These are phyloP conservation scores for Chlorops oryzae DNA, from an alignment of 1,140 invertebrate species.

Conservation along the genomic window DNA sequence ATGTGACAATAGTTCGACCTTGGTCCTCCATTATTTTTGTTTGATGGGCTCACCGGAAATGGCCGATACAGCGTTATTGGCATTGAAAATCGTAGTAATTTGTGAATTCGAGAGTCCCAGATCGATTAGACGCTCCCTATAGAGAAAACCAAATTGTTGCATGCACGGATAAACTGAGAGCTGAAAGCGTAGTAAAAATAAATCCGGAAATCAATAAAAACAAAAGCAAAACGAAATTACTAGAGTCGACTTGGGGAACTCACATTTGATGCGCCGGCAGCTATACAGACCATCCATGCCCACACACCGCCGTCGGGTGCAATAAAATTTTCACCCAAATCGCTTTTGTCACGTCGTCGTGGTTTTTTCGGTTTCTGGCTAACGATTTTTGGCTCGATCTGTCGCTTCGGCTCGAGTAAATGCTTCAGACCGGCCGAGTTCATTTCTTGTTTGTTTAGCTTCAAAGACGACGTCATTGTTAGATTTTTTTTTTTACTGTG, in stretches of 20 bases:
- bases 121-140: constrained; percentile 54
- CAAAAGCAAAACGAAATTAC: neutral
- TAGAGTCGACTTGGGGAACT: too few relatives aligned
- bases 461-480: too few relatives aligned
- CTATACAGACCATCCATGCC: constrained; percentile 45
- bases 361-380: too few relatives aligned
- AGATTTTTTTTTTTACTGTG: too few relatives aligned
- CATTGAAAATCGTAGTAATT: constrained; percentile 61
- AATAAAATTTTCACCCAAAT: constrained; percentile 40
- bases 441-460: too few relatives aligned
- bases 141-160: constrained; percentile 63
- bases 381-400: too few relatives aligned
- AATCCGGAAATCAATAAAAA: neutral
- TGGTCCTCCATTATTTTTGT: constrained; percentile 12
- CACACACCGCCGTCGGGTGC: constrained; percentile 45
- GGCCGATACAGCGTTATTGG: constrained; percentile 57
- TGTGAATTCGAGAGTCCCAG: constrained; percentile 56
- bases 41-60: constrained; percentile 51
- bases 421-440: too few relatives aligned
- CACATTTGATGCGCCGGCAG: constrained; percentile 44
- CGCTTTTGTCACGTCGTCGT: constrained; percentile 31
- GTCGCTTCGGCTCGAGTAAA: neutral
- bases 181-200: constrained; percentile 39
- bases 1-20: neutral
- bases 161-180: constrained; percentile 56